A percentile compares a stretch with the other conserved stretches of the same genome.
Conservation (phyloP, 2,797 vertebrate genomes). For the Anniella stebbinsi region DNA sequence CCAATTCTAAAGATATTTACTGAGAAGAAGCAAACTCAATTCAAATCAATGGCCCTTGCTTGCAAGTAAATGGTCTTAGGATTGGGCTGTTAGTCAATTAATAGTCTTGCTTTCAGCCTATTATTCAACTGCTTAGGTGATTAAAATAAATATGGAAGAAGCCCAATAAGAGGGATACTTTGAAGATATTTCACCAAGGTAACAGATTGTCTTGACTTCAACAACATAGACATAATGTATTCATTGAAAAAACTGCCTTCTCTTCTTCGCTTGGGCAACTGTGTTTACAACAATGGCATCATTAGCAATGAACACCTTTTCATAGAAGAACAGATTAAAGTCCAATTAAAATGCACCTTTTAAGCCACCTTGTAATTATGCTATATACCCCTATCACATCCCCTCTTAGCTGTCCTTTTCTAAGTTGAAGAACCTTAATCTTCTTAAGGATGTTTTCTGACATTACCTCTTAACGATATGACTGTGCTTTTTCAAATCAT, state of each 20-base stretch:
- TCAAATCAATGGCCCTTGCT: conserved; percentile 18
- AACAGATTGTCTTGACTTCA: background rate
- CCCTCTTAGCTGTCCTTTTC: background rate
- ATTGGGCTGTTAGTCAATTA: conserved; percentile 30
- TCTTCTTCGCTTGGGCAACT: background rate
- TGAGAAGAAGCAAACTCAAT: conserved; percentile 2
- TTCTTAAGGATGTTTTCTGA: conserved; percentile 30
- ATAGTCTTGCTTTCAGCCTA: conserved; percentile 9
- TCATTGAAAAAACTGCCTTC: background rate
- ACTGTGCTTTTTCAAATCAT: background rate
- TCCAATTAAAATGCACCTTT: conserved; percentile 26
- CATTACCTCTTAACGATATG: background rate
- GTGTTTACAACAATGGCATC: background rate
- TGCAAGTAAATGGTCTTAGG: conserved; percentile 19
- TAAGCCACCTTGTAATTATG: conserved; percentile 35
- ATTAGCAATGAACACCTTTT: background rate
- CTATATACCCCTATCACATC: background rate
- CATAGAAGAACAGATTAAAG: conserved; percentile 18
- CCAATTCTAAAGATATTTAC: conserved; percentile 9
- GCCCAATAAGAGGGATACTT: background rate
- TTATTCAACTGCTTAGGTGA: conserved; percentile 33
- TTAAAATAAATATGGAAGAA: conserved; percentile 26
- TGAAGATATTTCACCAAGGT: background rate
- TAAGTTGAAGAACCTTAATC: conserved; percentile 22
- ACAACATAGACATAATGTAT: background rate